Evolutionary conservation across 2,797 vertebrate species (phyloP).

Genomic region (Acipenser transmontanus): DNA sequence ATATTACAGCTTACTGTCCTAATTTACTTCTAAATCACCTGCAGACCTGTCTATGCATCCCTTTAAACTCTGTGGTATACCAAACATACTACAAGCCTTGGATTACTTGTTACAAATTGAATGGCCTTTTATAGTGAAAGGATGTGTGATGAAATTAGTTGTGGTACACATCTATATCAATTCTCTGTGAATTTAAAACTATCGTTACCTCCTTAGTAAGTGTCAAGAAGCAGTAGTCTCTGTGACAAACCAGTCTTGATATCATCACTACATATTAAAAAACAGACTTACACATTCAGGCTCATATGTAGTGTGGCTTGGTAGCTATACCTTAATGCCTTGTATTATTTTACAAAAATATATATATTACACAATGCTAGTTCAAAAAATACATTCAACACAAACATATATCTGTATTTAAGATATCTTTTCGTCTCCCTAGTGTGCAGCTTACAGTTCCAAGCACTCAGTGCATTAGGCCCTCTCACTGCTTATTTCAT

Average conservation of each 20-base stretch:
- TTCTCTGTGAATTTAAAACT: not conserved
- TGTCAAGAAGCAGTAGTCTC: too few species aligned
- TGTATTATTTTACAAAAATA: not conserved
- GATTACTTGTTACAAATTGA: not conserved
- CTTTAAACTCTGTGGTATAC: too few species aligned
- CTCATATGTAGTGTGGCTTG: too few species aligned
- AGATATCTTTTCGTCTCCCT: conserved; percentile 32
- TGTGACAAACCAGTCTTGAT: too few species aligned
- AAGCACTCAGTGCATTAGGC: conserved; percentile 54
- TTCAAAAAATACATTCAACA: not conserved
- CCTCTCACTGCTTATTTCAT: conserved; percentile 71
- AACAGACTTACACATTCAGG: too few species aligned
- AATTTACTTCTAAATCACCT: too few species aligned
- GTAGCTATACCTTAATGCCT: too few species aligned
- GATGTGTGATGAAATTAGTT: not conserved
- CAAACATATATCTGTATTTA: not conserved
- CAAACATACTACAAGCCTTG: not conserved
- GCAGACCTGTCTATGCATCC: too few species aligned
- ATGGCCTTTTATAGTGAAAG: not conserved
- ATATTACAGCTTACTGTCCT: too few species aligned
- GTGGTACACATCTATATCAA: not conserved
- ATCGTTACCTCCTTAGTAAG: too few species aligned
- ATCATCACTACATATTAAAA: too few species aligned
- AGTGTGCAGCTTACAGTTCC: conserved; percentile 50
- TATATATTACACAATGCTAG: not conserved